Conservation (phyloP, 1,140 invertebrate genomes). For the Caenorhabditis tropicalis region DNA sequence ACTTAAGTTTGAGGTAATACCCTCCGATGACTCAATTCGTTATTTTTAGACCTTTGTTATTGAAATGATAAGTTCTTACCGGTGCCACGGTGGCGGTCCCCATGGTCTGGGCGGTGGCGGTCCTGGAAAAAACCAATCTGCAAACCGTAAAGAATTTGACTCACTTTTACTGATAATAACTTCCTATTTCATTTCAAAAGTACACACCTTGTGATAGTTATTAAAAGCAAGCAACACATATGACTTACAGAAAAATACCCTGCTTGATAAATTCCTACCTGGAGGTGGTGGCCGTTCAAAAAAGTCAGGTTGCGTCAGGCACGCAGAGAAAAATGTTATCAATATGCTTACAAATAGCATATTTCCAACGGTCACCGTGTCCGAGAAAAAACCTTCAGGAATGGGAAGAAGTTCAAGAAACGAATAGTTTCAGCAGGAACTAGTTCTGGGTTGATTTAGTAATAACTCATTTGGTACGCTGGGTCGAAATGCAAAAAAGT, state of each 20-base stretch:
- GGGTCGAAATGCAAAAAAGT: background rate
- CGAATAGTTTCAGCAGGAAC: background rate
- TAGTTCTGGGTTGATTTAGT: background rate
- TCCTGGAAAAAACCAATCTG: constrained; percentile 33
- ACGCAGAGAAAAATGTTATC: background rate
- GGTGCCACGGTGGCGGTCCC: constrained; percentile 30
- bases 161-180: background rate
- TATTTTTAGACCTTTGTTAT: background rate
- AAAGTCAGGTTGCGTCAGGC: constrained; percentile 42
- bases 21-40: background rate
- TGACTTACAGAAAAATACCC: background rate
- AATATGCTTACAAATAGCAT: constrained; percentile 37
- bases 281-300: constrained; percentile 5
- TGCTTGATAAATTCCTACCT: background rate
- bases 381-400: background rate
- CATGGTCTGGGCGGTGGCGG: constrained; percentile 1
- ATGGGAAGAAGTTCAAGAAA: background rate
- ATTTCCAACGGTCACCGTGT: background rate
- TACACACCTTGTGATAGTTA: background rate
- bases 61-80: background rate
- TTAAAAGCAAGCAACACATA: background rate
- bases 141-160: background rate
- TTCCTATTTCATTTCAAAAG: background rate
- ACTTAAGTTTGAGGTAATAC: background rate
- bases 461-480: background rate